Base-by-base conservation (phyloP, 2,888 invertebrate genomes). In the Hofmannophila pseudospretella region DNA sequence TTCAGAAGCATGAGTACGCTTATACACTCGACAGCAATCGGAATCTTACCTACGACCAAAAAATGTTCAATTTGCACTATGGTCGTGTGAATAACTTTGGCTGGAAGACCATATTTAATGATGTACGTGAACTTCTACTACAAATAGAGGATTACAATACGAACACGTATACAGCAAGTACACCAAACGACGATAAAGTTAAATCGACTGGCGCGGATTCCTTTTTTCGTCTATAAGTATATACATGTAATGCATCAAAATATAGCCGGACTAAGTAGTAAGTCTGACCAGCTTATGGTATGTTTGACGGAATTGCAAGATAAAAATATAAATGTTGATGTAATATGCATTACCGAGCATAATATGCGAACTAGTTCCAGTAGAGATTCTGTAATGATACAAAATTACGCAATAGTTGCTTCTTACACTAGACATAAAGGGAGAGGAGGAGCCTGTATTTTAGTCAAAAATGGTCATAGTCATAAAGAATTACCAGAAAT, bases 321-420 rank as follows among this genome's bases (percentile, higher is more conserved):
- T 3, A 32, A 30, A 5, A 12, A 29, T 4, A 33, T 11, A 26
- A 12, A 22, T 27, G 13, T 40, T 2, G 43, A 46, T 11, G 14
- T 43, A 4, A 8, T 41, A 2, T 46, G 45, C 14, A 7, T 46
- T 10, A 38, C 45, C 0, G 45, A 46, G 22, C 38, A 38, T 11
- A 34, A 30, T 10, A 38, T 38, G 34, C 9, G 4, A 26, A 10
- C 9, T 5, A 23, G n/a, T 13, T 20, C 8, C 1, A 28, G 28
- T 12, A 10, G 8, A 8, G 3, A 10, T n/a, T 1, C 22, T 2
- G 19, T 34, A 26, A 11, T 31, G 19, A 22, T 39, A n/a, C 34
- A 30, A n/a, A 39, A 39, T 14, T 39, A 20, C 22, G 23, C 5
- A 12, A 2, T 39, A 3, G 39, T 27, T 11, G 7, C 31, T 1